phyloP scores from a whole-genome alignment of 2,113 vertebrate species.

The Xiphias gladius region DNA sequence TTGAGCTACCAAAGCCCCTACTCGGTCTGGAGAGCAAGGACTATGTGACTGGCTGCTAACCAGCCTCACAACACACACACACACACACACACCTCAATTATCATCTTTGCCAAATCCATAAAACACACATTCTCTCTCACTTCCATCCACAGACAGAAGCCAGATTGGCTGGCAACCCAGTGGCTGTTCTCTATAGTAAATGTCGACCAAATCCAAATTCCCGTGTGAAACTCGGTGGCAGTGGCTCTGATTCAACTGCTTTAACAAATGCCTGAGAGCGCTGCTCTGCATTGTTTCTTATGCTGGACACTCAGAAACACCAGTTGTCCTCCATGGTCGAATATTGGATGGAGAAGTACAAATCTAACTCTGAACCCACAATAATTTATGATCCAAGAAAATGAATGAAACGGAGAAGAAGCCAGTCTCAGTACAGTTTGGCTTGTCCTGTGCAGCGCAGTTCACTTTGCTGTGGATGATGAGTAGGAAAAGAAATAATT shows the following conservation, averaged over 20 bases:
- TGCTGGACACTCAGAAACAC: conserved; percentile 9
- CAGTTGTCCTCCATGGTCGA: neutral
- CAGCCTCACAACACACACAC: conserved; percentile 41
- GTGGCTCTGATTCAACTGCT: conserved; percentile 40
- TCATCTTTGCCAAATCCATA: conserved; percentile 71
- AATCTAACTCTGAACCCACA: conserved; percentile 15
- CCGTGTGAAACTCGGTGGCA: conserved; percentile 49
- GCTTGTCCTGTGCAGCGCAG: neutral
- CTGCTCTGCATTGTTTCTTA: conserved; percentile 25
- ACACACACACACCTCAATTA: conserved; percentile 64
- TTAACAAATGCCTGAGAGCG: conserved; percentile 21
- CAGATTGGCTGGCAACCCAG: conserved; percentile 57
- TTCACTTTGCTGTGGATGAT: neutral
- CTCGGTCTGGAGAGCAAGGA: conserved; percentile 56
- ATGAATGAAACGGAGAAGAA: conserved; percentile 7
- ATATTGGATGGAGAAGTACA: conserved; percentile 21
- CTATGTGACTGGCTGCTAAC: conserved; percentile 60
- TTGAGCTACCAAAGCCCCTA: conserved; percentile 23
- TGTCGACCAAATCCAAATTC: conserved; percentile 51
- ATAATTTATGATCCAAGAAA: conserved; percentile 18
- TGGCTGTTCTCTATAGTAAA: conserved; percentile 55
- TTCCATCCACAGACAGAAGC: conserved; percentile 44
- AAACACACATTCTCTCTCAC: conserved; percentile 66
- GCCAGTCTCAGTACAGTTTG: neutral
- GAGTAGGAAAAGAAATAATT: conserved; percentile 14